Evolutionary conservation across 2,113 vertebrate species (phyloP).

Genomic region (Tetrao urogallus): DNA sequence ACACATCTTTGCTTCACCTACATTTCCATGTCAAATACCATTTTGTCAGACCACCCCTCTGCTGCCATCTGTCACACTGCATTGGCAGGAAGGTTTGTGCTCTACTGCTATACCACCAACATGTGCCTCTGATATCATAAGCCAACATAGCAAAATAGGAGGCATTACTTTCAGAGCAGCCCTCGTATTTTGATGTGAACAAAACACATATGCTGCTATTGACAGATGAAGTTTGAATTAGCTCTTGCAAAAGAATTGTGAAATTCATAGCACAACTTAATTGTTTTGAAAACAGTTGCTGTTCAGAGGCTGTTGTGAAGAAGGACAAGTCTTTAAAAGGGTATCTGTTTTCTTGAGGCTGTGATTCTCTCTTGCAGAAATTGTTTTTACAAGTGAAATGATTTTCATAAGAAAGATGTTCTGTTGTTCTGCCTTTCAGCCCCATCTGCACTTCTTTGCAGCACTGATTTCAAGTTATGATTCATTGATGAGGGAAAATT

Average conservation of each 20-base stretch:
- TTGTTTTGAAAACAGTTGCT: neutral
- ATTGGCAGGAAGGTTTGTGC: no score
- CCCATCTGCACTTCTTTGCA: neutral
- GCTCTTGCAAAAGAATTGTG: neutral
- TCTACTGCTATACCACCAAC: no score
- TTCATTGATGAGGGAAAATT: neutral
- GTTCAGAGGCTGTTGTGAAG: neutral
- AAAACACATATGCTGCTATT: neutral
- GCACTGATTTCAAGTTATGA: neutral
- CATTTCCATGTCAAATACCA: no score
- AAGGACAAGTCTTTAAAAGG: neutral
- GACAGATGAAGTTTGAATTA: constrained; percentile 1
- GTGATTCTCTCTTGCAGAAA: neutral
- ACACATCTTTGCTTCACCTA: no score
- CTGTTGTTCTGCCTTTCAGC: neutral
- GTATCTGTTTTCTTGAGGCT: neutral
- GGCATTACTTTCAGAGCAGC: no score
- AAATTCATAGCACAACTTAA: neutral
- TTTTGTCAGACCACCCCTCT: no score
- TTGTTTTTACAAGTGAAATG: neutral
- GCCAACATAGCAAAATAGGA: no score
- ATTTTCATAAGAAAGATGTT: neutral
- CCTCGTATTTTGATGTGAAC: neutral
- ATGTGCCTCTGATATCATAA: no score
- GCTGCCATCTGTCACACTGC: no score